phyloP scores from a whole-genome alignment of 2,888 invertebrate genomes.

The Crossocerus cetratus region DNA sequence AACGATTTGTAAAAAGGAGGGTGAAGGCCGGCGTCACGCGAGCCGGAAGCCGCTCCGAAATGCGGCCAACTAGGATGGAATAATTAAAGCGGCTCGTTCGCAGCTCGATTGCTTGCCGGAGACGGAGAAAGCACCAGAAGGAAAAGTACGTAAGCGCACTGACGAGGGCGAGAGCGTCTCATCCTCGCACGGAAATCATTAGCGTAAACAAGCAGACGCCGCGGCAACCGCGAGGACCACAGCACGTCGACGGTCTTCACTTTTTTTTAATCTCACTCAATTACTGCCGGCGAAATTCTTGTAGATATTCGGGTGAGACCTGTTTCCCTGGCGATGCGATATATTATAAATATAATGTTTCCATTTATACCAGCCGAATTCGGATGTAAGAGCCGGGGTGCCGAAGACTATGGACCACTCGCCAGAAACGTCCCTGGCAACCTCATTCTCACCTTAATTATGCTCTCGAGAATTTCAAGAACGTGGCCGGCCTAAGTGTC shows the following conservation, averaged over 20 bases:
- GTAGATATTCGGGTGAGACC: background rate
- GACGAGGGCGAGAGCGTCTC: constrained; percentile 17
- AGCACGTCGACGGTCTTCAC: constrained; percentile 42
- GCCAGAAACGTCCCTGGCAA: no score
- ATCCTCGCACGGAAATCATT: constrained; percentile 37
- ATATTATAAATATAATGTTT: constrained; percentile 8
- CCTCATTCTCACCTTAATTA: constrained; percentile 34
- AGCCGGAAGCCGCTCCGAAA: constrained; percentile 40
- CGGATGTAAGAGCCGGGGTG: no score
- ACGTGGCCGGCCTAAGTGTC: constrained; percentile 44
- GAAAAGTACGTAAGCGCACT: constrained; percentile 4
- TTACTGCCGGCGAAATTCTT: background rate
- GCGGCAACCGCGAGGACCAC: constrained; percentile 43
- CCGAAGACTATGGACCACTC: no score
- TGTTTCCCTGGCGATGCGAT: no score
- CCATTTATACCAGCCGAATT: no score
- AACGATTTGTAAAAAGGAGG: constrained; percentile 38
- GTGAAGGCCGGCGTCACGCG: constrained; percentile 34
- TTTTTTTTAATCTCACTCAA: constrained; percentile 47
- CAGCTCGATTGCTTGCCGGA: constrained; percentile 45
- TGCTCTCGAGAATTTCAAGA: constrained; percentile 37
- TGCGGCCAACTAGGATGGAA: constrained; percentile 58
- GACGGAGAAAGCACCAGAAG: constrained; percentile 12
- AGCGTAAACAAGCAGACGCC: constrained; percentile 47
- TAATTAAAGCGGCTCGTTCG: constrained; percentile 52